phyloP scores from a whole-genome alignment of 1,140 invertebrate genomes.

The Pogonomyrmex californicus region DNA sequence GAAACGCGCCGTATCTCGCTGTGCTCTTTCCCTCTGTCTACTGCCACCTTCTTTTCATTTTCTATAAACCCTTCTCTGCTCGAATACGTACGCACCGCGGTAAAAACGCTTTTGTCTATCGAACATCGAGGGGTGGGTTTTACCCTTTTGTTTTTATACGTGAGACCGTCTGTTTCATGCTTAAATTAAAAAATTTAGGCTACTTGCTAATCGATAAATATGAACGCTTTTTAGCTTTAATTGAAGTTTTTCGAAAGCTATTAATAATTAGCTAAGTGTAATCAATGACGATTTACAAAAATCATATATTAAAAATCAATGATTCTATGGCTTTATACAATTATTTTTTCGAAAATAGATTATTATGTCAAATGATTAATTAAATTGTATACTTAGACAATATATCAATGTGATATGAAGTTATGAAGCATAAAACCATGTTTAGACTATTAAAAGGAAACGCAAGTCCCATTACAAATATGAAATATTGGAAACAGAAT shows the following conservation, averaged over 20 bases:
- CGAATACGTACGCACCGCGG: conserved; percentile 67
- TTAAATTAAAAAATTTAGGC: neutral
- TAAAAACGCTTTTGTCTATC: conserved; percentile 72
- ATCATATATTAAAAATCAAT: neutral
- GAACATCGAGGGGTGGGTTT: neutral
- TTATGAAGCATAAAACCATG: neutral
- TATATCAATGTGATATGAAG: neutral
- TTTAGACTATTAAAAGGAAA: neutral
- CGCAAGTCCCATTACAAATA: neutral
- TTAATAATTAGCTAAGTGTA: neutral
- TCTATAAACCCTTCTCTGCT: neutral
- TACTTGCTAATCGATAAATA: neutral
- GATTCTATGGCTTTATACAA: neutral
- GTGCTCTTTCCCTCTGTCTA: conserved; percentile 55
- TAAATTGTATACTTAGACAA: neutral
- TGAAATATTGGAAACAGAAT: neutral
- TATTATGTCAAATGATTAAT: too few relatives aligned
- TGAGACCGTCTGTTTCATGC: neutral
- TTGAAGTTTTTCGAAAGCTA: neutral
- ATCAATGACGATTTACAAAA: neutral
- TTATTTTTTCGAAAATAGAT: neutral
- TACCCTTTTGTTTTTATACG: neutral
- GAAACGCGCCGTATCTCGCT: conserved; percentile 69
- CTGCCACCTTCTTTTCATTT: conserved; percentile 50
- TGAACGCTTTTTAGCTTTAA: neutral